phyloP scores from a whole-genome alignment of 2,797 vertebrate species.

The Peromyscus aztecus region DNA sequence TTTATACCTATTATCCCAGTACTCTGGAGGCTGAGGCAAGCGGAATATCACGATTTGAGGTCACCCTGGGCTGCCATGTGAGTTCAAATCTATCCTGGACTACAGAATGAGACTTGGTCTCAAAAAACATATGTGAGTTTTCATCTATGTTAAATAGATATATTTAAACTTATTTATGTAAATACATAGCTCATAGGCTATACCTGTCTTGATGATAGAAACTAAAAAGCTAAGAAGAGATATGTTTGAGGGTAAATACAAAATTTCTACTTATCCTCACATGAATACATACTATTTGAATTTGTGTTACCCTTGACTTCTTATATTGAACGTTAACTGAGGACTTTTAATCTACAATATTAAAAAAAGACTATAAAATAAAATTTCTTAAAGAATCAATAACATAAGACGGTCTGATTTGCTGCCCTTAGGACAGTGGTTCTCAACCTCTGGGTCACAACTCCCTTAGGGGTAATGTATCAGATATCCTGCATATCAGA shows the following conservation, averaged over 20 bases:
- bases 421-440: not conserved
- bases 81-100: not conserved
- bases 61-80: not conserved
- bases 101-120: not conserved
- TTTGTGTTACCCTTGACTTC: not conserved
- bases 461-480: not conserved
- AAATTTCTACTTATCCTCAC: not conserved
- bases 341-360: not conserved
- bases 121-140: not conserved
- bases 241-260: not conserved
- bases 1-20: not conserved
- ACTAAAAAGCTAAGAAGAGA: not conserved
- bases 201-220: not conserved
- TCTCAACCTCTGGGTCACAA: not conserved
- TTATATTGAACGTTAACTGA: not conserved
- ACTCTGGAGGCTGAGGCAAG: not conserved
- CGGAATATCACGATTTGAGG: not conserved
- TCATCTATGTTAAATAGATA: not conserved
- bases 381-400: not conserved
- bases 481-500: not conserved
- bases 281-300: not conserved
- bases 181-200: not conserved
- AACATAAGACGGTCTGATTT: not conserved
- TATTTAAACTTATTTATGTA: not conserved
- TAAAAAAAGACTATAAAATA: not conserved